Evolutionary conservation across 2,888 invertebrate genomes (phyloP), one percentile per base, ranked within the genome.

Genomic region (Diogma glabrata): DNA sequence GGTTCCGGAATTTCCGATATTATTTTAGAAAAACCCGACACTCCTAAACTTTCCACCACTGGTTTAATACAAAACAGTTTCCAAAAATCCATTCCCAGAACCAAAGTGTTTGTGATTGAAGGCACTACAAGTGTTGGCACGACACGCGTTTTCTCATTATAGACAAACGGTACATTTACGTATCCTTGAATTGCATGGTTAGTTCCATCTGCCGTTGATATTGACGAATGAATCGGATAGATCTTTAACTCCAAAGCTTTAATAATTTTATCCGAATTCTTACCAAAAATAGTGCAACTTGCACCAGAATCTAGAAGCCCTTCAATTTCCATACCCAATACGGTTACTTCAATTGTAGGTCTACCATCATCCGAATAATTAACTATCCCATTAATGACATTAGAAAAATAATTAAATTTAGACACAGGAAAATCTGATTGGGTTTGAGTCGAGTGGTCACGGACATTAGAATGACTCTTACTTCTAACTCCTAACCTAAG

Each of bases 211-310:
- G 46, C 46, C 3, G 46, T 46, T 3, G 23, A n/a, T 7, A 20
- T 12, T 7, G 22, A 46, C 3, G 22, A 10, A 14, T 24, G 9
- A 3, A 22, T 14, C n/a, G 12, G 12, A 16, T 23, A 46, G 22
- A 20, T 22, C 17, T 19, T 20, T 20, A 46, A 46, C 7, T 17
- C 22, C n/a, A 46, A 20, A 5, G 12, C 20, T 4, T 46, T 46
- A 14, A 46, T 24, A 46, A 46, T 23, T 3, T 20, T 20, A 5
- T 23, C 46, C 4, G 46, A 22, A 46, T 10, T 23, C 22, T 46
- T 46, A 5, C 22, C 46, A 22, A 46, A 46, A 46, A 46, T 46
- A n/a, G 46, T 20, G 16, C n/a, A 23, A 24, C 23, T 46, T 14
- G 22, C 20, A 3, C 46, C 46, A 5, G 23, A 23, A n/a, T 46